Evolutionary conservation across 1,140 invertebrate genomes (phyloP).

Genomic region (Neuroterus valhalla): DNA sequence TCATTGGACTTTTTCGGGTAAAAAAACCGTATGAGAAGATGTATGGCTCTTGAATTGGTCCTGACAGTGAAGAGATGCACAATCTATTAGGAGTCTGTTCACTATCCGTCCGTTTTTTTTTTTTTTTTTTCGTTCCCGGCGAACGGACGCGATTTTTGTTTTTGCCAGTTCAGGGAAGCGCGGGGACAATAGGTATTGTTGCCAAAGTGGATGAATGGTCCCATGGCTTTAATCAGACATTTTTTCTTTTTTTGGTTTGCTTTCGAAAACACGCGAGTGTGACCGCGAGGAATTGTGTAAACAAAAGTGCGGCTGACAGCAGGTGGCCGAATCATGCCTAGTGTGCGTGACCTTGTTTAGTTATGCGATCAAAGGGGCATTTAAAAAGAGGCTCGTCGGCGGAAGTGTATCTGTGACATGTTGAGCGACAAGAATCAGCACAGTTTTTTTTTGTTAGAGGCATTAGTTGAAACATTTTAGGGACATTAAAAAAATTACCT

Average conservation of each 20-base stretch:
- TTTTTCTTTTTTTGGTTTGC: conserved; percentile 31
- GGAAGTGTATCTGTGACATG: not conserved
- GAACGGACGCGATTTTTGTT: conserved; percentile 9
- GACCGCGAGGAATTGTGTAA: conserved; percentile 58
- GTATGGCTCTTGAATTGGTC: conserved; percentile 10
- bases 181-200: conserved; percentile 19
- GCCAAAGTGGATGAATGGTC: conserved; percentile 20
- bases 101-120: not conserved
- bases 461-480: no score
- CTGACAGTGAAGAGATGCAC: conserved; percentile 26
- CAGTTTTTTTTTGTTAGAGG: not conserved
- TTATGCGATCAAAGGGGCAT: conserved; percentile 27
- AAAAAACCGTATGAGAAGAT: not conserved
- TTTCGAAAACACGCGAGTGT: conserved; percentile 3
- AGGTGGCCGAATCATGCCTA: conserved; percentile 61
- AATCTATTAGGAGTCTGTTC: conserved; percentile 10
- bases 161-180: conserved; percentile 22
- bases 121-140: conserved; percentile 11
- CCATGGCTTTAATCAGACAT: conserved; percentile 4
- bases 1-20: no score
- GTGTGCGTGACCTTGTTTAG: conserved; percentile 46
- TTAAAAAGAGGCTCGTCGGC: conserved; percentile 17
- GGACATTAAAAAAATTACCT: no score
- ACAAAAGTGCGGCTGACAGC: conserved; percentile 62
- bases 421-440: not conserved